Evolutionary conservation across 2,797 vertebrate species (phyloP).

Genomic region (Sparus aurata): DNA sequence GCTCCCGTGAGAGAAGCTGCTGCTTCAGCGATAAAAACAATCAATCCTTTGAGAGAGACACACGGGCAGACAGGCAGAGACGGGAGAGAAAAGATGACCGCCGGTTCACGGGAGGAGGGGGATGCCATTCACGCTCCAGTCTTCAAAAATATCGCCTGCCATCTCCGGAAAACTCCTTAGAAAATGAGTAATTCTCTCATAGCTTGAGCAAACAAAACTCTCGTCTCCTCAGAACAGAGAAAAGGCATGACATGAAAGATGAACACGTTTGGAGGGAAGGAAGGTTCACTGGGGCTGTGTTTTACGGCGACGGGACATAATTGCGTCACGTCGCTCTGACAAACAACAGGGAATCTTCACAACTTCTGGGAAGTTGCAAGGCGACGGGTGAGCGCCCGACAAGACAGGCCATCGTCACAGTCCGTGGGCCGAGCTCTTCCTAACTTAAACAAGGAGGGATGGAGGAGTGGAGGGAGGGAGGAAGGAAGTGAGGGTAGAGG

Average conservation of each 20-base stretch:
- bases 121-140: conserved; percentile 21
- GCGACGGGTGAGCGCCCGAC: conserved; percentile 32
- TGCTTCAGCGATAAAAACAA: conserved; percentile 82
- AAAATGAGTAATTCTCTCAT: conserved; percentile 29
- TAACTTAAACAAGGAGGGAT: conserved; percentile 55
- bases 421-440: conserved; percentile 40
- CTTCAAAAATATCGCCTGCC: not conserved
- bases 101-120: conserved; percentile 23
- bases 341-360: conserved; percentile 43
- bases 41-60: conserved; percentile 77
- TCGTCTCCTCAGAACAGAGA: conserved; percentile 18
- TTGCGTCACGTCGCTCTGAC: conserved; percentile 25
- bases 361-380: conserved; percentile 60
- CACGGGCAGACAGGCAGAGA: conserved; percentile 39
- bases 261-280: conserved; percentile 14
- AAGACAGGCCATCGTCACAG: conserved; percentile 53
- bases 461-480: conserved; percentile 34
- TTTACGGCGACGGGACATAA: conserved; percentile 38
- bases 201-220: conserved; percentile 13
- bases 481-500: conserved; percentile 41
- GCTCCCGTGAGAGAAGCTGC: conserved; percentile 68
- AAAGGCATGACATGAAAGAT: conserved; percentile 44
- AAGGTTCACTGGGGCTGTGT: conserved; percentile 32
- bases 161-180: conserved; percentile 28
- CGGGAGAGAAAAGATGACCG: conserved; percentile 41